Base-by-base conservation (phyloP, 2,888 invertebrate species). In the Drosophila gaucha region DNA sequence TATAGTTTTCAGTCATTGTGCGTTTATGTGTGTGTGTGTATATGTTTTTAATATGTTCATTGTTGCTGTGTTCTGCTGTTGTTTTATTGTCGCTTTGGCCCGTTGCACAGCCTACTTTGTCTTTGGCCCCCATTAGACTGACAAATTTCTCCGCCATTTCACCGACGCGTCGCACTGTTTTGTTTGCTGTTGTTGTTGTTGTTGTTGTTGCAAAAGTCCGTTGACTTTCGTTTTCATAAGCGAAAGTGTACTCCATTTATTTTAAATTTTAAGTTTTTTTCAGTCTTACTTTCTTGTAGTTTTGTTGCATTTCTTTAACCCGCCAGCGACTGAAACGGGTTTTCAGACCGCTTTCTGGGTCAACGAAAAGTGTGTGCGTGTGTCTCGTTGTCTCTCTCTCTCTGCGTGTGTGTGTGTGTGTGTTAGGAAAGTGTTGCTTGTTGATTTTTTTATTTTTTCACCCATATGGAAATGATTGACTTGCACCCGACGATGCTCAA, bases 141-240 rank as follows among this genome's bases (percentile, higher is more conserved):
- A 72, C 65, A 67, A 73, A 83, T 77, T 77, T 89, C 85, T 73
- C 88, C 84, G 63, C 64, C 89, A 80, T 76, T 87, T 86, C 73
- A 75, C 83, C 76, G 69, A 55, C 64, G 59, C 70, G 54, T 41
- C 64, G 58, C 58, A 51, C 35, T 55, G 50, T 57, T 68, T 39
- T 72, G 38, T 57, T 6, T 62, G 55, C 20, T 16, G 9, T 2
- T 43, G 44, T 2, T 49, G 35, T 18, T 33, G 35, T 14, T 62
- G 46, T 28, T 44, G 58, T 62, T 76, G 67, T 55, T 75, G 75
- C 78, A 86, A 79, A 73, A 90, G 89, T 89, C 80, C 89, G 86
- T 89, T 89, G 89, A 90, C 90, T 90, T 90, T 90, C 90, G 90
- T 88, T 90, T 90, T 90, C 90, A 90, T 90, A 85, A 89, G 90